Base-by-base conservation (phyloP, 2,113 vertebrate genomes). In the Melanostigma gelatinosum region DNA sequence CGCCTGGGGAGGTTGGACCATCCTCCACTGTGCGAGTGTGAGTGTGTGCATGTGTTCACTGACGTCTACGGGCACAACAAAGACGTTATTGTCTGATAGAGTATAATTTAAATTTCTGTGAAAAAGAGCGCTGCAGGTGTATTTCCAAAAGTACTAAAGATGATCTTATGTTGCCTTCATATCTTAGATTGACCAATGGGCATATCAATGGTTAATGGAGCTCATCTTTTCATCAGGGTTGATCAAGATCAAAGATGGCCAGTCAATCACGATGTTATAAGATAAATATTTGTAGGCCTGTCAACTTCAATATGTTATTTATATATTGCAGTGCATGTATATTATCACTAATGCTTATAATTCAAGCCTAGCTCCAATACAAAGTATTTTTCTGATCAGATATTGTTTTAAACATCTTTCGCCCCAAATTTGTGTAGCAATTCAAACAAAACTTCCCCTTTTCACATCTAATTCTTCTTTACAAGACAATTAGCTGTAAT, bases 1-100 rank as follows among this genome's bases (percentile, higher is more conserved):
- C 75, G 87, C 88, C 62, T 2, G 5, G 27, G 84, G 89, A 93
- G 50, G 80, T 48, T 69, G 85, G 89, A 83, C 79, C 87, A 62
- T 85, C 86, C 87, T 87, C 88, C 77, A 24, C 63, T 38, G 48
- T 36, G 71, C 52, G 48, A 69, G 76, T 63, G 42, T 55, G 54
- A 71, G 75, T 61, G 42, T 61, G 55, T 67, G 55, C 79, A 62
- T 52, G 27, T 67, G 42, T 54, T 32, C 29, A 50, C 11, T 55
- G 55, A 77, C 63, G 62, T 82, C 67, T 73, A 76, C 40, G 29
- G 15, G 44, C 72, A 79, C 48, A 79, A 54, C 74, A 71, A 66
- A 55, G 36, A 72, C 70, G 72, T 62, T 52, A 40, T 74, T 62
- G 40, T 82, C 24, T 85, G 77, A 88, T 80, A 15, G 36, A 84